These are phyloP conservation scores for Heloderma charlesbogerti DNA, from an alignment of 2,113 vertebrate species.

Conservation along the genomic window DNA sequence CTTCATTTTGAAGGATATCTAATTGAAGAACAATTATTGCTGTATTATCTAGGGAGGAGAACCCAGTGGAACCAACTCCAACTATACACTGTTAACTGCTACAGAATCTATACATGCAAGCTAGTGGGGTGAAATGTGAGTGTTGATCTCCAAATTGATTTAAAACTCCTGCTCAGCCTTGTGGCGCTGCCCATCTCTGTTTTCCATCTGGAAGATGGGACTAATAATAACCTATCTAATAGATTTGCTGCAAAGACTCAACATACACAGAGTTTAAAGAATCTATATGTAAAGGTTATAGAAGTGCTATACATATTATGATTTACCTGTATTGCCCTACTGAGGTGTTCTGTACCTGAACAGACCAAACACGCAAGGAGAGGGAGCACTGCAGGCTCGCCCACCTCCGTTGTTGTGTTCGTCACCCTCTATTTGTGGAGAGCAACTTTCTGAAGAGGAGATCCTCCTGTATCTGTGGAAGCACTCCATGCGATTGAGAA, in stretches of 20 bases:
- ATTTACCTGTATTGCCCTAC: background rate
- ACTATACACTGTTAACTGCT: background rate
- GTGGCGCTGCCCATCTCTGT: background rate
- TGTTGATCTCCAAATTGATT: background rate
- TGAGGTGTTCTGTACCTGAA: no score
- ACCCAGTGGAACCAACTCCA: background rate
- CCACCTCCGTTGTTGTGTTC: no score
- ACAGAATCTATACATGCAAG: background rate
- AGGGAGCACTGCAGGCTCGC: no score
- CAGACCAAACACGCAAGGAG: no score
- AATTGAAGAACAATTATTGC: background rate
- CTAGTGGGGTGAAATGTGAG: background rate
- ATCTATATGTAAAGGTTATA: background rate
- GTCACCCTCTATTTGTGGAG: no score
- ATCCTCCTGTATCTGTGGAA: no score
- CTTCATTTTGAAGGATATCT: background rate
- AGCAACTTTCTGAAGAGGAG: no score
- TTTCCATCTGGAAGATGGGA: background rate
- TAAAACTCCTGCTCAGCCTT: background rate
- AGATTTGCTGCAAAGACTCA: background rate
- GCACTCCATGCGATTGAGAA: no score
- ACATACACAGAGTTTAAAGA: background rate
- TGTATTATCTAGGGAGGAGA: background rate
- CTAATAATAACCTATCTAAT: background rate
- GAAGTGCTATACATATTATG: background rate